These are phyloP conservation scores for Anoplopoma fimbria DNA, from an alignment of 2,113 vertebrate genomes.

Conservation along the genomic window DNA sequence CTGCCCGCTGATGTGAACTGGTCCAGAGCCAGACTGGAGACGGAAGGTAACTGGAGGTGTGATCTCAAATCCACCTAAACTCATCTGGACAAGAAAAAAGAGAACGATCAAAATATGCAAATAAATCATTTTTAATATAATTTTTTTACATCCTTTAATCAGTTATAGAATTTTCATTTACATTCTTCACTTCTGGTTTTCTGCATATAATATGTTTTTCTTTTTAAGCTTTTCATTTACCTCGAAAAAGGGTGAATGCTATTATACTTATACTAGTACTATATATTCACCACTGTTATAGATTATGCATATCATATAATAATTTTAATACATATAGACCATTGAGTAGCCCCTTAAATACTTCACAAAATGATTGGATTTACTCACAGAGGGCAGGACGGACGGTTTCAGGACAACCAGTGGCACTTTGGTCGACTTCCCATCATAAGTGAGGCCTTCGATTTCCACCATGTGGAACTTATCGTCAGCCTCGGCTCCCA, in stretches of 20 bases:
- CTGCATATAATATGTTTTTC: neutral
- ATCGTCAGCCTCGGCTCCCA: constrained; percentile 85
- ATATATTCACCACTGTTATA: neutral
- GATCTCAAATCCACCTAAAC: constrained; percentile 86
- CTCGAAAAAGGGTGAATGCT: neutral
- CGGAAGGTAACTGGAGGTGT: constrained; percentile 86
- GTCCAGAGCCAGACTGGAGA: constrained; percentile 84
- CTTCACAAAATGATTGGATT: neutral
- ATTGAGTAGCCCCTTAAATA: neutral
- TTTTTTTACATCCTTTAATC: neutral
- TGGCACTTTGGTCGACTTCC: constrained; percentile 82
- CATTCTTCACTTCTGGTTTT: neutral
- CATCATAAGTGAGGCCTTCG: constrained; percentile 83
- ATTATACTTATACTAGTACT: too few species aligned
- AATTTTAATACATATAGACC: neutral
- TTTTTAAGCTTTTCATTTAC: neutral
- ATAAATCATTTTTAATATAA: neutral
- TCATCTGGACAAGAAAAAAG: constrained; percentile 71
- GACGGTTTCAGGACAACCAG: constrained; percentile 84
- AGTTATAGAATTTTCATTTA: neutral
- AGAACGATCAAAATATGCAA: neutral
- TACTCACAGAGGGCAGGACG: constrained; percentile 85
- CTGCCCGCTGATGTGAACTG: constrained; percentile 86
- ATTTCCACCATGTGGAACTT: constrained; percentile 85
- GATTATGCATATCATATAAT: neutral